Percentiles rank a stretch among this genome's conserved stretches.
phyloP scores from a whole-genome alignment of 2,888 invertebrate species.

The Aphidius colemani region DNA sequence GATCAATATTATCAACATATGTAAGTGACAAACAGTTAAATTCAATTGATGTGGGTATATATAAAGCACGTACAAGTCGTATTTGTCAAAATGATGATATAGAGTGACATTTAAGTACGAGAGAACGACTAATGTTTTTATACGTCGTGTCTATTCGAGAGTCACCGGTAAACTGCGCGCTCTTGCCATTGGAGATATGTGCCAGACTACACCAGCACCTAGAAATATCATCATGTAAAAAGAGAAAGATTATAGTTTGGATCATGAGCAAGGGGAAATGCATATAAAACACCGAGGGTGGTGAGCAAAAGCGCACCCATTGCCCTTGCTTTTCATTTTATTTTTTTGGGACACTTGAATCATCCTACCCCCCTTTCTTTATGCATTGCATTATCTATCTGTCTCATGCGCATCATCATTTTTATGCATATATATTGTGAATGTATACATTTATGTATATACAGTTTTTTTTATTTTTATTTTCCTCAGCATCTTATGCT shows the following conservation, averaged over 20 bases:
- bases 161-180: conserved; percentile 54
- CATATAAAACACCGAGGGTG: conserved; percentile 13
- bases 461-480: no score
- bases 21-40: no score
- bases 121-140: no score
- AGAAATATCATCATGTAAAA: conserved; percentile 18
- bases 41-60: no score
- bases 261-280: conserved; percentile 17
- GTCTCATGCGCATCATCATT: conserved; percentile 11
- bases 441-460: no score
- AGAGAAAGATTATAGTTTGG: conserved; percentile 28
- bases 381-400: conserved; percentile 13
- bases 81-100: no score
- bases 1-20: no score
- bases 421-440: no score
- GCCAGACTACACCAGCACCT: conserved; percentile 26
- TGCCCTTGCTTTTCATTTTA: conserved; percentile 35
- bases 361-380: conserved; percentile 3
- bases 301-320: conserved; percentile 35
- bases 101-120: no score
- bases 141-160: conserved; percentile 49
- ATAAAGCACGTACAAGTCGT: no score
- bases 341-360: conserved; percentile 10
- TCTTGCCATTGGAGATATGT: conserved; percentile 35
- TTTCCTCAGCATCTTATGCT: conserved; percentile 13